Conservation (phyloP, 1,140 invertebrate species). For the Samia ricini region DNA sequence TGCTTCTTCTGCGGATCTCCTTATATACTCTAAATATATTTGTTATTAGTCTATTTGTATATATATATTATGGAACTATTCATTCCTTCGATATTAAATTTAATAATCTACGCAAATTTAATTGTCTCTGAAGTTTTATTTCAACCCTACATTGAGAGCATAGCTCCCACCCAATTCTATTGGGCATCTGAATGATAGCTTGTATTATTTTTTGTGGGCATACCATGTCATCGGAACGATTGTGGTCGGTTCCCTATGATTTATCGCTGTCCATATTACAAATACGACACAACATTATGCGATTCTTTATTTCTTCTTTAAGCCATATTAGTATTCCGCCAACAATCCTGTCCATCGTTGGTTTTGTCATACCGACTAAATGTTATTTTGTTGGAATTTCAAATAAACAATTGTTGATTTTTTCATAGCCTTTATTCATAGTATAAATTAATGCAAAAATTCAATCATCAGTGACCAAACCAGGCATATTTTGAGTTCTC, state of each 20-base stretch:
- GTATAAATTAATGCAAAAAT: constrained; percentile 59
- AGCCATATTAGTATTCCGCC: constrained; percentile 74
- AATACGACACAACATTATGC: constrained; percentile 74
- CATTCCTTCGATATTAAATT: too few species aligned
- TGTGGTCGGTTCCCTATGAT: constrained; percentile 74
- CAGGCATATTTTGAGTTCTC: constrained; percentile 55
- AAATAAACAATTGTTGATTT: constrained; percentile 67
- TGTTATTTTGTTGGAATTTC: constrained; percentile 75
- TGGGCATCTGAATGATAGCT: constrained; percentile 69
- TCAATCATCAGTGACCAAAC: constrained; percentile 55
- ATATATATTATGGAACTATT: too few species aligned
- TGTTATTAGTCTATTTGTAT: too few species aligned
- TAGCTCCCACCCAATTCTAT: constrained; percentile 69
- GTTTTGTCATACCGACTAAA: constrained; percentile 76
- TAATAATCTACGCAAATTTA: background rate
- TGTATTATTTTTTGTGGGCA: constrained; percentile 73
- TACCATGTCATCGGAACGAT: constrained; percentile 75
- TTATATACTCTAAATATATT: too few species aligned
- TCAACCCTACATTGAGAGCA: constrained; percentile 46
- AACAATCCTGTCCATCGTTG: constrained; percentile 63
- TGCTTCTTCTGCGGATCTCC: too few species aligned
- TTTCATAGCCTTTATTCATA: constrained; percentile 53
- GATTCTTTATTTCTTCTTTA: constrained; percentile 76
- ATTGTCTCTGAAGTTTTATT: constrained; percentile 23
- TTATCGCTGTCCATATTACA: constrained; percentile 74